Base-by-base conservation (phyloP, 1,140 invertebrate genomes). In the Neodiprion pinetum region DNA sequence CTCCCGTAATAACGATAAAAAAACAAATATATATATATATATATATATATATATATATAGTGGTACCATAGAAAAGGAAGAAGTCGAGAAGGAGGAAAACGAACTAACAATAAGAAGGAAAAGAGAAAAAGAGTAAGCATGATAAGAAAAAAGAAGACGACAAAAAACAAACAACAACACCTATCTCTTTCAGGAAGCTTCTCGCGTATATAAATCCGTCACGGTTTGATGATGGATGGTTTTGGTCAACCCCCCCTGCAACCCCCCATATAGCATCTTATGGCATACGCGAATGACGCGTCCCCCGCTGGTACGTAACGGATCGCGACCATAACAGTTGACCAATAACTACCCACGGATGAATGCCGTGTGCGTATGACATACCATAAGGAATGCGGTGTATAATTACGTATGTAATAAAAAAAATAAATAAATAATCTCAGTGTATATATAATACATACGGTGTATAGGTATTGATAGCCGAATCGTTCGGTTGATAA, bases 141-240 rank as follows among this genome's bases (percentile, higher is more conserved):
- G 49, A 48, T 50, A 1, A 23, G 67, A 67, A 28, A 67, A 23
- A 17, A 48, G 75, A 80, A 80, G 77, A 78, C 77, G 76, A 80
- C 76, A 69, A 75, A 75, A 79, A 79, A 80, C 79, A 80, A 40
- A 40, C 28, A 1, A 40, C 28, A 40, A 40, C 28, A 40, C 28
- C 28, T 40, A 40, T 40, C 28, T 80, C 79, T 80, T 75, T 77
- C 79, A 80, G 77, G 77, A 74, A 70, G 77, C 78, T 76, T 77
- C 77, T 75, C 80, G 80, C 75, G 72, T 78, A 66, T 74, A 79
- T 21, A 21, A 21, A 61, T 7, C 3, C 53, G 53, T 61, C 53
- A 61, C 53, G 53, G 11, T 12, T 61, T 61, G 53, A 61, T 61
- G 53, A 61, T 61, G 53, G 53, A 61, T 61, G 11, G 53, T 61